Conservation (phyloP, 2,113 vertebrate genomes). For the Oncorhynchus clarkii region DNA sequence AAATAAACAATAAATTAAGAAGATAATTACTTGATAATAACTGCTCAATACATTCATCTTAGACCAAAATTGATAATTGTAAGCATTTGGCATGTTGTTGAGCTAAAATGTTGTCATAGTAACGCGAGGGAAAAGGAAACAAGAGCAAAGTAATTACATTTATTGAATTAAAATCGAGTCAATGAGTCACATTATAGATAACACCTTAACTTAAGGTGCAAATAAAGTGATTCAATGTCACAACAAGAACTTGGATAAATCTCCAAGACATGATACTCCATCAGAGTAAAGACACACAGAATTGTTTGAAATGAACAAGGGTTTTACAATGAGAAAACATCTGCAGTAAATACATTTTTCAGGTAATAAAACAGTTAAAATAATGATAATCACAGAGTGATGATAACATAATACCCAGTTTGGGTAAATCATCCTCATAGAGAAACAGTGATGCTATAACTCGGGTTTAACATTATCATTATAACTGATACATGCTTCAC, state of each 20-base stretch:
- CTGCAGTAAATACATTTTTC: neutral
- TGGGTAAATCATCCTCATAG: neutral
- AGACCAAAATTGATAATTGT: too few species aligned
- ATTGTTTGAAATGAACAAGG: constrained; percentile 4
- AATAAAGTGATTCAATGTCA: neutral
- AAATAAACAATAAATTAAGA: too few species aligned
- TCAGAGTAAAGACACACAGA: neutral
- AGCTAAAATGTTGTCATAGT: too few species aligned
- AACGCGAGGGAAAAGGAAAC: too few species aligned
- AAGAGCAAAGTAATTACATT: neutral
- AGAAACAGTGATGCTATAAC: neutral
- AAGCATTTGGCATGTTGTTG: too few species aligned
- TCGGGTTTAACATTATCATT: neutral
- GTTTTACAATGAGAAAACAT: constrained; percentile 31
- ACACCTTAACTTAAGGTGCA: neutral
- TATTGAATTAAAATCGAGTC: neutral
- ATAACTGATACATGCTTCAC: neutral
- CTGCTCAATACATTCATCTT: too few species aligned
- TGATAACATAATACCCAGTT: constrained; percentile 9
- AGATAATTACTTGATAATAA: too few species aligned
- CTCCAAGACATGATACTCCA: constrained; percentile 2
- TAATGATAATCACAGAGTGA: neutral
- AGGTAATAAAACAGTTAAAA: too few species aligned
- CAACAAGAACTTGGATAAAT: neutral
- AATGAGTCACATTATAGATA: neutral